Base-by-base conservation (phyloP, 2,797 vertebrate species). In the Phoebastria nigripes region DNA sequence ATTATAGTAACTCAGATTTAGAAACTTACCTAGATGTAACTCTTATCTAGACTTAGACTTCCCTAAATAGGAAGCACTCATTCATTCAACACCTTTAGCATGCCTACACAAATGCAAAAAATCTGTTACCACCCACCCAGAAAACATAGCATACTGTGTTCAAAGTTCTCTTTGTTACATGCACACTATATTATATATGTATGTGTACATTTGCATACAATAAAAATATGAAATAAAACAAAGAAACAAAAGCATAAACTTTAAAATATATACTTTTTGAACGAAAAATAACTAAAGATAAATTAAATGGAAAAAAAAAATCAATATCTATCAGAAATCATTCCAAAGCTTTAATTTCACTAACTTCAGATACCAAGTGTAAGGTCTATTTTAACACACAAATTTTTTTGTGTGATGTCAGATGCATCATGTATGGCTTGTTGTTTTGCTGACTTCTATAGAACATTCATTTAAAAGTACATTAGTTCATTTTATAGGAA, bases 381-480 rank as follows among this genome's bases (percentile, higher is more conserved):
- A 58, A 76, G 20, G 15, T 89, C 66, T 94, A 66, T 59, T 80
- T 72, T 49, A 93, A 72, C 47, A 77, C 33, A 89, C 7, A 49
- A 28, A 17, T 11, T 79, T 92, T 76, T 95, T 49, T 84, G 41
- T 65, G 13, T 88, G 74, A 91, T 94, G 83, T 58, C 78, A 94
- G 37, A 87, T 7, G 0, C 55, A 87, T 8, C n/a, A 20, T 3
- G 8, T 19, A 49, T 12, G 18, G 67, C n/a, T 91, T 90, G 35
- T 73, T 94, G 74, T 92, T 95, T 79, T 91, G 62, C 73, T 82
- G 62, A 90, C n/a, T 81, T 96, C 65, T 82, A 83, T 7, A 41
- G n/a, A 82, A 47, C 1, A 2, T 37, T 63, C 3, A 59, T 41
- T 82, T 72, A 56, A 10, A 94, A 67, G 49, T 47, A 77, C 18